These are phyloP conservation scores for Nebria ingens DNA, from an alignment of 1,140 invertebrate species.

Conservation along the genomic window DNA sequence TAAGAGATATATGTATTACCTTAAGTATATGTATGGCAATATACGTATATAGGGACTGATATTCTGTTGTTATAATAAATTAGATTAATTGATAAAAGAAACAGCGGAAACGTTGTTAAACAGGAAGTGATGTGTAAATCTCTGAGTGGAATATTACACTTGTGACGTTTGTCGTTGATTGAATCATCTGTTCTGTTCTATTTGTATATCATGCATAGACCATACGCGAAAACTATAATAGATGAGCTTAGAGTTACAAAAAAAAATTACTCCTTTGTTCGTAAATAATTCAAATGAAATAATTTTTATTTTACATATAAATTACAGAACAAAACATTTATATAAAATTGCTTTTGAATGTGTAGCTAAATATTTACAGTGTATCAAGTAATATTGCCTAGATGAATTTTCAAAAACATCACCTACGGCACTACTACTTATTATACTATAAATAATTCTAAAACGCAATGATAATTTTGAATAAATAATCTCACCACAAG, in stretches of 20 bases:
- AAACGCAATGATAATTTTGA: too few relatives aligned
- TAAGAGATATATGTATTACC: too few relatives aligned
- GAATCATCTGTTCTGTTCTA: background rate
- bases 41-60: too few relatives aligned
- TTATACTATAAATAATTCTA: background rate
- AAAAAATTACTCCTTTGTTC: too few relatives aligned
- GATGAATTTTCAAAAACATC: background rate
- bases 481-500: too few relatives aligned
- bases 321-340: too few relatives aligned
- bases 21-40: too few relatives aligned
- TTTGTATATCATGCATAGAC: background rate
- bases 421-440: background rate
- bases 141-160: conserved; percentile 9
- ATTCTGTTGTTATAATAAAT: conserved; percentile 1
- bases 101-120: conserved; percentile 2
- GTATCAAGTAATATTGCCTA: background rate
- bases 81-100: conserved; percentile 8
- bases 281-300: too few relatives aligned
- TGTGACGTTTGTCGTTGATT: conserved; percentile 6
- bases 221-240: background rate
- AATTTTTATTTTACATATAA: too few relatives aligned
- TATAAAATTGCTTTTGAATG: background rate
- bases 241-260: too few relatives aligned
- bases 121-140: conserved; percentile 7
- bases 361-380: background rate